Evolutionary conservation across 2,888 invertebrate genomes (phyloP).

Genomic region (Microctonus hyperodae): DNA sequence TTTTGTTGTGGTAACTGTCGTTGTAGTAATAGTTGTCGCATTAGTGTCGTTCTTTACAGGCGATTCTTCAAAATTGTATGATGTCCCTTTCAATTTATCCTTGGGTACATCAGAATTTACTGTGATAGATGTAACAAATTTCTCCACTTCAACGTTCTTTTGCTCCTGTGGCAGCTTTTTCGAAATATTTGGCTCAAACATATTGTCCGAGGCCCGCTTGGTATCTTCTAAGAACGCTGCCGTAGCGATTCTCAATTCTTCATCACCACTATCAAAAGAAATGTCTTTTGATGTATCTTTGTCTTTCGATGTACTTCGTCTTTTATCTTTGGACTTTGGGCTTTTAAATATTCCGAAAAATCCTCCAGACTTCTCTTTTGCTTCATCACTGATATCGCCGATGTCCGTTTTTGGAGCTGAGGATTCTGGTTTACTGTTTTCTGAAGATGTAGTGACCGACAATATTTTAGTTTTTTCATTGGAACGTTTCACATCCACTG

Average conservation of each 20-base stretch:
- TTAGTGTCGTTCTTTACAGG: not conserved
- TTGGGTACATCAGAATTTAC: constrained; percentile 44
- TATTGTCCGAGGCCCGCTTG: constrained; percentile 45
- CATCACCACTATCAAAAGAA: constrained; percentile 57
- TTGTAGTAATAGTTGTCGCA: not conserved
- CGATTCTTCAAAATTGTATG: constrained; percentile 43
- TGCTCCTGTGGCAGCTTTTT: constrained; percentile 16
- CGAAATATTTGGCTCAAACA: constrained; percentile 35
- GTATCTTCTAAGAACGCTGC: constrained; percentile 53
- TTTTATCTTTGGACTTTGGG: constrained; percentile 41
- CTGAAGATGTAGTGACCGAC: constrained; percentile 19
- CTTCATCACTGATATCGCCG: constrained; percentile 26
- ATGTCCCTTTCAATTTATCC: constrained; percentile 47
- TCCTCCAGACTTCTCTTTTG: constrained; percentile 33
- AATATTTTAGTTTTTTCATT: constrained; percentile 19
- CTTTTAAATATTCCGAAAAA: constrained; percentile 44
- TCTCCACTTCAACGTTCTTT: constrained; percentile 24
- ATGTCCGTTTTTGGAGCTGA: constrained; percentile 34
- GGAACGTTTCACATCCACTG: constrained; percentile 21
- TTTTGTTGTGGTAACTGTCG: not conserved
- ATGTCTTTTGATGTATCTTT: constrained; percentile 51
- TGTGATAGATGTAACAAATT: constrained; percentile 38
- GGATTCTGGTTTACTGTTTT: constrained; percentile 36
- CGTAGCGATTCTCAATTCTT: constrained; percentile 50
- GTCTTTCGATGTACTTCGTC: constrained; percentile 49